Percentiles rank a stretch among this genome's conserved stretches.
Evolutionary conservation across 2,113 vertebrate species (phyloP).

Genomic region (Vulpes lagopus): DNA sequence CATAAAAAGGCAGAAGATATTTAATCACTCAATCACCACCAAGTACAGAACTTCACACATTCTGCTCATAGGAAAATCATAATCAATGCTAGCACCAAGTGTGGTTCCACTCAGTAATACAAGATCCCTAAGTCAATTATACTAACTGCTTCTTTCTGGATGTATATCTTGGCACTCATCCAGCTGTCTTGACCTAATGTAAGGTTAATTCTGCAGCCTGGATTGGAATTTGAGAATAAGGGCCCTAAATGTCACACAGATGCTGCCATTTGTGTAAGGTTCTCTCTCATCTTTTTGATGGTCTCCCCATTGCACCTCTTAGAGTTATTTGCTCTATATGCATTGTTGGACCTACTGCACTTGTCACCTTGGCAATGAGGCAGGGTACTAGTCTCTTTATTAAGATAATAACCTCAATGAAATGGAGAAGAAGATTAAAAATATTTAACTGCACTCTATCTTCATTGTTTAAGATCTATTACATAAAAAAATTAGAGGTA

Average conservation of each 20-base stretch:
- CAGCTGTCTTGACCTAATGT: not conserved
- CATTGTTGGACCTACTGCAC: not conserved
- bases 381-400: not conserved
- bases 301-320: not conserved
- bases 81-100: not conserved
- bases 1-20: conserved; percentile 45
- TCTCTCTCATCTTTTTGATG: not conserved
- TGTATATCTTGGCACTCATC: not conserved
- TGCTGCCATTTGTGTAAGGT: not conserved
- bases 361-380: not conserved
- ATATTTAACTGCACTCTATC: not conserved
- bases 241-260: not conserved
- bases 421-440: not conserved
- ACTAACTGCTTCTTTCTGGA: not conserved
- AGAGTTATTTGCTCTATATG: not conserved
- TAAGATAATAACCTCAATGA: not conserved
- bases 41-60: not conserved
- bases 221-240: not conserved
- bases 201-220: not conserved
- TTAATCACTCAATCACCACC: conserved; percentile 38
- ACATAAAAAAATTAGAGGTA: not conserved
- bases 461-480: conserved; percentile 29
- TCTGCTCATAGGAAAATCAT: not conserved
- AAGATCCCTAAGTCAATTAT: not conserved
- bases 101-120: not conserved